These are phyloP conservation scores for Platygyra sinensis DNA, from an alignment of 64 coral and sea anemone species.

Conservation along the genomic window DNA sequence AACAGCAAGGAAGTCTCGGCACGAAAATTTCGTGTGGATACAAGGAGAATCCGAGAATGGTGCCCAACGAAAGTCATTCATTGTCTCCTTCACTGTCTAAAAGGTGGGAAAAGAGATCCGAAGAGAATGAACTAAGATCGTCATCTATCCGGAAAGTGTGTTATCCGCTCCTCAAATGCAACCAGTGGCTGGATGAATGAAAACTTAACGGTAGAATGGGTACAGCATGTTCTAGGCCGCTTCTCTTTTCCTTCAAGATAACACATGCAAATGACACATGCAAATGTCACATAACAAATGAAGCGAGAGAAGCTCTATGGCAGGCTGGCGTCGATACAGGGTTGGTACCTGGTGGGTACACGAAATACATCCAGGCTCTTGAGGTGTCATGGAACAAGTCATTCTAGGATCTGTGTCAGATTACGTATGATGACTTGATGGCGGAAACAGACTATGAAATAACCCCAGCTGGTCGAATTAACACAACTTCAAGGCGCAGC, in stretches of 20 bases:
- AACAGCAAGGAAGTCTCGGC: conserved; percentile 53
- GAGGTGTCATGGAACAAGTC: too few relatives aligned
- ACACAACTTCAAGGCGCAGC: conserved; percentile 46
- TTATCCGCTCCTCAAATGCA: conserved; percentile 27
- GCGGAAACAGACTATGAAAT: conserved; percentile 55
- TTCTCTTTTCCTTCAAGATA: conserved; percentile 25
- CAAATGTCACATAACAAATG: conserved; percentile 54
- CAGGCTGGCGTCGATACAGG: conserved; percentile 36
- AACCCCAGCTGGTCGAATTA: conserved; percentile 45
- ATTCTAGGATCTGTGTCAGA: conserved; percentile 51
- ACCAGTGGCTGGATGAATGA: conserved; percentile 59
- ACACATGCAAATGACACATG: conserved; percentile 56
- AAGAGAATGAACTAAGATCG: conserved; percentile 21
- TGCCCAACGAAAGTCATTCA: conserved; percentile 47
- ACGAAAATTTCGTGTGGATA: conserved; percentile 57
- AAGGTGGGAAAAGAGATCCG: conserved; percentile 29
- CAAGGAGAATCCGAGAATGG: conserved; percentile 63
- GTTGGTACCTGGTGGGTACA: conserved; percentile 37
- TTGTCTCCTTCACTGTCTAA: conserved; percentile 16
- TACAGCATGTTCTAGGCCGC: conserved; percentile 37
- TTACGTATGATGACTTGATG: too few relatives aligned
- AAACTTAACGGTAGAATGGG: conserved; percentile 37
- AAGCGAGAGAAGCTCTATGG: conserved; percentile 26
- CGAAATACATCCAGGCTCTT: too few relatives aligned
- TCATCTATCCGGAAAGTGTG: conserved; percentile 18